Percentiles rank a stretch among this genome's conserved stretches.
These are phyloP conservation scores for Chanos chanos DNA, from an alignment of 2,797 vertebrate species.

Conservation along the genomic window DNA sequence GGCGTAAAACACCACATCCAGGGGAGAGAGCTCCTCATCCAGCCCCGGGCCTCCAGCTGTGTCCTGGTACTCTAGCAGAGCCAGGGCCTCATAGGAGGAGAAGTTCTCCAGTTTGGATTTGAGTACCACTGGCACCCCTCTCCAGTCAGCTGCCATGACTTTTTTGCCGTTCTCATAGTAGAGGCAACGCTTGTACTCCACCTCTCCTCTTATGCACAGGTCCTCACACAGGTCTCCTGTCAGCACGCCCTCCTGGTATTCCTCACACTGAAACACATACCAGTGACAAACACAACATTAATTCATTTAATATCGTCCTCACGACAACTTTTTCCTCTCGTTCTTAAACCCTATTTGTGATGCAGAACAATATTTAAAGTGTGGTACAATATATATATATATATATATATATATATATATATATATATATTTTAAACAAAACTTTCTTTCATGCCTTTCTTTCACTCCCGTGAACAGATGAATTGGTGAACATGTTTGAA, in stretches of 20 bases:
- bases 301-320: background rate
- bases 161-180: slow-evolving; percentile 93
- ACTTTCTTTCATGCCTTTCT: no score
- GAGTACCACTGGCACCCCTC: slow-evolving; percentile 80
- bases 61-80: slow-evolving; percentile 76
- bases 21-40: slow-evolving; percentile 70
- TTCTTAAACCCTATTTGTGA: no score
- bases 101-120: slow-evolving; percentile 93
- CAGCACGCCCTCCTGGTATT: slow-evolving; percentile 78
- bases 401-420: no score
- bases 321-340: no score
- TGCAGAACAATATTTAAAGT: no score
- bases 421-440: no score
- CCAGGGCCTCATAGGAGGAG: slow-evolving; percentile 81
- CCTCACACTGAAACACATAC: slow-evolving; percentile 74
- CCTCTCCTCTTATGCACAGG: slow-evolving; percentile 77
- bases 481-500: no score
- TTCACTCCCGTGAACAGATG: no score
- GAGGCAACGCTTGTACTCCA: slow-evolving; percentile 87
- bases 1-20: slow-evolving; percentile 84
- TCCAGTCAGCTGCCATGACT: slow-evolving; percentile 90
- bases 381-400: no score
- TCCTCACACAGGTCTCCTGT: slow-evolving; percentile 90
- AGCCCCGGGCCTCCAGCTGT: slow-evolving; percentile 26
- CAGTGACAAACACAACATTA: background rate